A percentile compares a stretch with the other conserved stretches of the same genome.
Conservation (phyloP, 2,797 vertebrate species). For the Apodemus agrarius region DNA sequence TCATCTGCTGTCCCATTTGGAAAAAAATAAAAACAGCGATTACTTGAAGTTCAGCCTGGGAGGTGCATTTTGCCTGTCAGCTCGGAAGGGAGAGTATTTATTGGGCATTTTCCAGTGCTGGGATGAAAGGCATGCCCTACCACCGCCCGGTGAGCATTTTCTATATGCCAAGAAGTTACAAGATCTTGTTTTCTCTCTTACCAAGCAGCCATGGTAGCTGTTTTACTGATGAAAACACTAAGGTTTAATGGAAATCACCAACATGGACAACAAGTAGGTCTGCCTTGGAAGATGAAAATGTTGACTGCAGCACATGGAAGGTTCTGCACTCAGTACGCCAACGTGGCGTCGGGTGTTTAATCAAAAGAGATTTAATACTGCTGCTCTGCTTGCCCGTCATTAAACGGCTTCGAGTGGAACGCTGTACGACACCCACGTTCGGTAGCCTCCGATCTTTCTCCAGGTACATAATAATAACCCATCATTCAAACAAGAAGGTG, state of each 20-base stretch:
- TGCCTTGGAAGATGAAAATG: background rate
- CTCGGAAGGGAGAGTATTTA: conserved; percentile 35
- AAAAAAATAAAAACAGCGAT: conserved; percentile 36
- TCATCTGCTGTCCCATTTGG: conserved; percentile 44
- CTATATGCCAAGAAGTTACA: conserved; percentile 47
- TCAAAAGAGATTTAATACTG: background rate
- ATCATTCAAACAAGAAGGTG: conserved; percentile 41
- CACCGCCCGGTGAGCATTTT: background rate
- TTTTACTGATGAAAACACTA: conserved; percentile 14
- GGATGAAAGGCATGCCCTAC: background rate
- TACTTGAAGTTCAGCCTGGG: conserved; percentile 37
- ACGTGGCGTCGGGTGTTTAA: background rate
- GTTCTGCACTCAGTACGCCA: background rate
- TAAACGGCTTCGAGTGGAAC: conserved; percentile 54
- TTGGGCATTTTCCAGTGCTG: background rate
- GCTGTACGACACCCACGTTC: background rate
- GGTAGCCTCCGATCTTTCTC: conserved; percentile 25
- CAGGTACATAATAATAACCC: conserved; percentile 54
- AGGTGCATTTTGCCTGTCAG: conserved; percentile 1
- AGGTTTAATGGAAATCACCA: background rate
- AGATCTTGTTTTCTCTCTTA: background rate
- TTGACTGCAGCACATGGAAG: background rate
- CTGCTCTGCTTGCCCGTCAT: conserved; percentile 38
- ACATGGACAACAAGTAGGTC: background rate
- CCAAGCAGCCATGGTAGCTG: background rate